Conservation (phyloP, 2,113 vertebrate genomes). For the Spheniscus mendiculus region DNA sequence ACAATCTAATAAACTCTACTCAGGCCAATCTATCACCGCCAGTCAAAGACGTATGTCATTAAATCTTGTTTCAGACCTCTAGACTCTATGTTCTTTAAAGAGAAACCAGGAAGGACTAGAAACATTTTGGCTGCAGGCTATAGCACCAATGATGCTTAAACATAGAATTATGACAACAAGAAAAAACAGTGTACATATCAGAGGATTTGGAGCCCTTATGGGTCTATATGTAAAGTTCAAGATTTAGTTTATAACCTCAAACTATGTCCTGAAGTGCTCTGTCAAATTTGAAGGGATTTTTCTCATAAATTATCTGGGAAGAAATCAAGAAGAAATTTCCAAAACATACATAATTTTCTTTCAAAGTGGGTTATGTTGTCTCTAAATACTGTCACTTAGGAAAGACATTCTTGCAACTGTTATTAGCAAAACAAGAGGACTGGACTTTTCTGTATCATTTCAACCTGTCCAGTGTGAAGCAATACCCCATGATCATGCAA, state of each 20-base stretch:
- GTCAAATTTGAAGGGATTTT: not conserved
- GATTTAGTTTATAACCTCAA: not conserved
- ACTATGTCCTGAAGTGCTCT: not conserved
- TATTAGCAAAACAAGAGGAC: not conserved
- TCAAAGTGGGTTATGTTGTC: not conserved
- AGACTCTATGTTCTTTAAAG: not conserved
- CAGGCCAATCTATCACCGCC: not conserved
- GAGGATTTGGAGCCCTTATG: not conserved
- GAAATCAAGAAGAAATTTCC: not conserved
- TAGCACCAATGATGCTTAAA: not conserved
- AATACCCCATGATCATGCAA: not conserved
- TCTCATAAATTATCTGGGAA: not conserved
- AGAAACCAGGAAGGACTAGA: not conserved
- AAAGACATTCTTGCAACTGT: not conserved
- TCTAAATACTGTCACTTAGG: not conserved
- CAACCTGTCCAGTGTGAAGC: not conserved
- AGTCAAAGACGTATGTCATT: not conserved
- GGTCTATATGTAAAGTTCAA: not conserved
- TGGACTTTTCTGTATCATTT: not conserved
- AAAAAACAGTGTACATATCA: not conserved
- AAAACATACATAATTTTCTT: not conserved
- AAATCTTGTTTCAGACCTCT: rapidly evolving
- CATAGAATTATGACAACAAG: not conserved
- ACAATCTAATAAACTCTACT: not conserved
- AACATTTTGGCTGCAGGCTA: not conserved